Evolutionary conservation across 1,140 invertebrate species (phyloP).

Genomic region (Bombyx mandarina): DNA sequence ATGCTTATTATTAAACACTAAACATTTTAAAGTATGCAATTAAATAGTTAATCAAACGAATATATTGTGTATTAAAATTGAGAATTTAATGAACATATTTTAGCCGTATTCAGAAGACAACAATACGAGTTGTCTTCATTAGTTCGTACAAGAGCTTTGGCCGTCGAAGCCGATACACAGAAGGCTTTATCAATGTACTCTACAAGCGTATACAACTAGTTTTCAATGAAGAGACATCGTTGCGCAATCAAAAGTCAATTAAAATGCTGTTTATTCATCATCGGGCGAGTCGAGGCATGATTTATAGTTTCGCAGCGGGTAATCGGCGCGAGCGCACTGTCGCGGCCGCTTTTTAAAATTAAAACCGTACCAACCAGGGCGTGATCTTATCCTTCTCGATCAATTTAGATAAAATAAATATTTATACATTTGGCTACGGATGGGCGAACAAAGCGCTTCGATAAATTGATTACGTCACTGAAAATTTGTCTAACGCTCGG

Average conservation of each 20-base stretch:
- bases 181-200: slow-evolving; percentile 10
- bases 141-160: no score
- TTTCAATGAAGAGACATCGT: slow-evolving; percentile 55
- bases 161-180: no score
- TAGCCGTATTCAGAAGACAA: no score
- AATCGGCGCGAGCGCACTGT: slow-evolving; percentile 47
- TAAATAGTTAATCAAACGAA: no score
- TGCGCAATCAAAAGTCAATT: slow-evolving; percentile 65
- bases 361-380: slow-evolving; percentile 49
- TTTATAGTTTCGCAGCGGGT: slow-evolving; percentile 67
- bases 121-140: no score
- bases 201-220: slow-evolving; percentile 26
- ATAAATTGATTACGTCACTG: slow-evolving; percentile 65
- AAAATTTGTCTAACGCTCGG: slow-evolving; percentile 28
- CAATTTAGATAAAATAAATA: slow-evolving; percentile 71
- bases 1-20: slow-evolving; percentile 27
- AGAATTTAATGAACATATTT: no score
- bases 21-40: not conserved
- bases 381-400: slow-evolving; percentile 66
- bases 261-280: slow-evolving; percentile 64
- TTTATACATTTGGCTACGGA: slow-evolving; percentile 64
- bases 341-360: slow-evolving; percentile 58
- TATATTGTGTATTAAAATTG: no score
- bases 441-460: slow-evolving; percentile 59
- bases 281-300: slow-evolving; percentile 38